Conservation (phyloP, 2,888 invertebrate genomes). For the Tetragnatha montana region DNA sequence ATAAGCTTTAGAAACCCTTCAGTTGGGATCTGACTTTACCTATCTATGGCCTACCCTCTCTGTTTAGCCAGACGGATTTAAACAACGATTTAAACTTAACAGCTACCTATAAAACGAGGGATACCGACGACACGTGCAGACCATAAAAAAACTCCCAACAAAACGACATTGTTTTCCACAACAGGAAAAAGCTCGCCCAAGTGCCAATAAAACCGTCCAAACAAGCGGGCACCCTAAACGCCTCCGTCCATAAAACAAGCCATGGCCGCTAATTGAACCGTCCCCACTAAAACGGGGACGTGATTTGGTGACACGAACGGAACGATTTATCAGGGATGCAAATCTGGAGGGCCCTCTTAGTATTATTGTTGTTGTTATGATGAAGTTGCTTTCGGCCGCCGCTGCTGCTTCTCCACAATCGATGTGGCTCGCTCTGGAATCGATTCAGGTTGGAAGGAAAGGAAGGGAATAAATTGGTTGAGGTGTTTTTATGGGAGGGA, state of each 20-base stretch:
- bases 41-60: too few species aligned
- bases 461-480: background rate
- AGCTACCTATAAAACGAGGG: too few species aligned
- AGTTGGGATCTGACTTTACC: too few species aligned
- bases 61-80: too few species aligned
- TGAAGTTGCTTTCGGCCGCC: background rate
- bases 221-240: background rate
- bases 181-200: background rate
- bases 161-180: too few species aligned
- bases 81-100: too few species aligned
- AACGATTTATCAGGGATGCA: slow-evolving; percentile 43
- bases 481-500: too few species aligned
- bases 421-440: slow-evolving; percentile 1
- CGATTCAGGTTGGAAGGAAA: background rate
- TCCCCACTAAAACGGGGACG: slow-evolving; percentile 47
- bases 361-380: background rate
- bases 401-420: slow-evolving; percentile 1
- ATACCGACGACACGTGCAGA: too few species aligned
- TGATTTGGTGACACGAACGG: slow-evolving; percentile 23
- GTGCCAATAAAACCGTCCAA: background rate
- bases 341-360: slow-evolving; percentile 34
- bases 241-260: slow-evolving; percentile 12
- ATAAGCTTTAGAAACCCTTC: too few species aligned
- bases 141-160: too few species aligned
- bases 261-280: slow-evolving; percentile 45